Conservation (phyloP, 2,113 vertebrate genomes). For the Nansenia antarctica region DNA sequence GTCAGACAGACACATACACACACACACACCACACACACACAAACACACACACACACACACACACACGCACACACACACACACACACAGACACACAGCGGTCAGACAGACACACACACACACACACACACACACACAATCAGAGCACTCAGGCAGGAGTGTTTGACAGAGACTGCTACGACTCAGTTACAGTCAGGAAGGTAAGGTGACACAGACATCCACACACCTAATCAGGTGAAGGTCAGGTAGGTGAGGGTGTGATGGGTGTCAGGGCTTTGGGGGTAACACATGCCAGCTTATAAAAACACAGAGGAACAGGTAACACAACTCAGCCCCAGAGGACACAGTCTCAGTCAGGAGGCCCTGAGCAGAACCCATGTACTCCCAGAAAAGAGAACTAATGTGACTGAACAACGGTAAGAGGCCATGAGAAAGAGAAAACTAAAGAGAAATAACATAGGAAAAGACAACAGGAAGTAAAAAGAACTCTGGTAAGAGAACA, state of each 20-base stretch:
- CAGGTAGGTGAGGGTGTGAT: background rate
- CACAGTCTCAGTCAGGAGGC: too few relatives aligned
- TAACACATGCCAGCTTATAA: constrained; percentile 6
- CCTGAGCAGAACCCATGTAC: too few relatives aligned
- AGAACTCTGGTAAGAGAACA: background rate
- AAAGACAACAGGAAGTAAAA: too few relatives aligned
- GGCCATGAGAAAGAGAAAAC: too few relatives aligned
- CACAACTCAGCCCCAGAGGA: too few relatives aligned
- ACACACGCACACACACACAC: background rate
- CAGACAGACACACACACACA: too few relatives aligned
- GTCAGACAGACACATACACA: too few relatives aligned
- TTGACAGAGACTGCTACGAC: background rate
- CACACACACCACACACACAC: background rate
- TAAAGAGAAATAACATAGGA: too few relatives aligned
- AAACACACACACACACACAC: constrained; percentile 10
- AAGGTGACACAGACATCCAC: background rate
- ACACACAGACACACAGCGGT: background rate
- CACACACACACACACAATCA: background rate
- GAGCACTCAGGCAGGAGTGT: too few relatives aligned
- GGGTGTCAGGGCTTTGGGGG: background rate
- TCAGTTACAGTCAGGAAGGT: constrained; percentile 8
- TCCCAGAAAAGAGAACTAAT: too few relatives aligned
- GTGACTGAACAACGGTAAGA: too few relatives aligned
- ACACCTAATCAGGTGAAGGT: background rate
- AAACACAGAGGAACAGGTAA: background rate